Evolutionary conservation across 2,888 invertebrate species (phyloP).

Genomic region (Aspidiotus destructor): DNA sequence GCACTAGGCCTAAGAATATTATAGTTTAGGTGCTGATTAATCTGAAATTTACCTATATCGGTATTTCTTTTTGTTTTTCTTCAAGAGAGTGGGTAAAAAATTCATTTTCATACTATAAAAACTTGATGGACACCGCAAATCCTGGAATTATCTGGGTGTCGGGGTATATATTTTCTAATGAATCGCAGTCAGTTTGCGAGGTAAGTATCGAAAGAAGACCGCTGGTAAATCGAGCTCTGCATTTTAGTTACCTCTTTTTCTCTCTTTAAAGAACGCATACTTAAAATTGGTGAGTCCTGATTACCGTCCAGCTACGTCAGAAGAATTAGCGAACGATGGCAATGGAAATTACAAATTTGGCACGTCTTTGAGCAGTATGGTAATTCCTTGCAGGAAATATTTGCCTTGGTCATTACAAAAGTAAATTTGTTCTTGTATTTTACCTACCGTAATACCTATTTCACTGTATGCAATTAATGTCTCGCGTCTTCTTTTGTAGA

Average conservation of each 20-base stretch:
- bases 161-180: background rate
- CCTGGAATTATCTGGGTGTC: background rate
- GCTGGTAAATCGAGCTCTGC: background rate
- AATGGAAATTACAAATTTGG: background rate
- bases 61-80: background rate
- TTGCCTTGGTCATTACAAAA: background rate
- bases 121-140: background rate
- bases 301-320: background rate
- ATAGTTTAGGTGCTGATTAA: too few relatives aligned
- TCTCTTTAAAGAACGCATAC: background rate
- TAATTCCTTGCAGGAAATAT: background rate
- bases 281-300: background rate
- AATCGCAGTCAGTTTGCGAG: background rate
- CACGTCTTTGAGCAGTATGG: background rate
- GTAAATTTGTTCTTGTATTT: slow-evolving; percentile 2
- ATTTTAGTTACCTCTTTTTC: background rate
- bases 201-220: background rate
- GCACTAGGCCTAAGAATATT: too few relatives aligned
- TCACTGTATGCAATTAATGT: too few relatives aligned
- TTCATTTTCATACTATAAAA: background rate
- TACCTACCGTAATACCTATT: too few relatives aligned
- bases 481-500: slow-evolving; percentile 41
- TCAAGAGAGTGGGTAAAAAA: background rate
- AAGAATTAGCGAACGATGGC: background rate
- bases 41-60: too few relatives aligned